Evolutionary conservation across 1,140 invertebrate genomes (phyloP), one percentile per base, ranked within the genome.

Genomic region (Brachionus plicatilis): DNA sequence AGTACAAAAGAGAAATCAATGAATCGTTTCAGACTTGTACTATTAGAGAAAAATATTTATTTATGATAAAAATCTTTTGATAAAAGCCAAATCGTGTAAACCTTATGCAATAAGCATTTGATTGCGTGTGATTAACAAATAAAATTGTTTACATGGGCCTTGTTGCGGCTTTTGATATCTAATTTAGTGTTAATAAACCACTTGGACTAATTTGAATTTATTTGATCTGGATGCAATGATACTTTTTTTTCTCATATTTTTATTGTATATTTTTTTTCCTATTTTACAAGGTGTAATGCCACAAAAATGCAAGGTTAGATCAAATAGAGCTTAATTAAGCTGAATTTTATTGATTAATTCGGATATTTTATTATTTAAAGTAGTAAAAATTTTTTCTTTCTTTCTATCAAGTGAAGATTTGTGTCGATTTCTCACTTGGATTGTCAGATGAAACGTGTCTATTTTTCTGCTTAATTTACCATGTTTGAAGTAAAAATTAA

Each of bases 161-260:
- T 27, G 7, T 50, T 47, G 4, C 43, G n/a, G 27, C 33, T 29
- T 76, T 47, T 50, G 43, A 50, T 76, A 24, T 76, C 47, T 50
- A 76, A 76, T 76, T 76, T 76, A 76, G 72, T 76, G 72, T 50
- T 76, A 76, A 76, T 76, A 76, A 76, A 76, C 72, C 43, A 27
- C 47, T 76, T 27, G 33, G 33, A 68, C 33, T 68, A 68, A 68
- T 68, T 68, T 75, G 37, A 75, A 75, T 75, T 47, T 50, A 50
- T 27, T 76, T 76, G 72, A 76, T 76, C 72, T 76, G 11, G 12
- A 11, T 27, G 33, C 29, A 66, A 12, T 17, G 12, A 24, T 66
- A 4, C n/a, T 41, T 14, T 37, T 70, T 33, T 29, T 70, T 70
- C 66, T 70, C 27, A 41, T 33, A 37, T 70, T 37, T 70, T 37